Conservation (phyloP, 2,888 invertebrate species). For the Thyatira batis region DNA sequence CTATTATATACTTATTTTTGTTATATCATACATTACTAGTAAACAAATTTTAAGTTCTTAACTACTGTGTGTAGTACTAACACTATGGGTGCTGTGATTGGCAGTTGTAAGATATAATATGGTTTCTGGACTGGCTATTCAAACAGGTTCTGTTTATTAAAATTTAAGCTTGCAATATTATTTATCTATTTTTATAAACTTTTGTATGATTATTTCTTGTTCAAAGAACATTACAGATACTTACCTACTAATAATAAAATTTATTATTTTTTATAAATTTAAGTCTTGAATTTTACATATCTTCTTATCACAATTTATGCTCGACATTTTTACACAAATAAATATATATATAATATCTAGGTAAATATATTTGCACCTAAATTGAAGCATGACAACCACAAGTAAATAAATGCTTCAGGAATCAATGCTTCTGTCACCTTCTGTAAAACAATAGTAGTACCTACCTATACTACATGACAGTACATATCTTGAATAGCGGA, state of each 20-base stretch:
- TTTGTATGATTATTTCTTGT: neutral
- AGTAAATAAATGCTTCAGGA: neutral
- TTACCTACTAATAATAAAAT: neutral
- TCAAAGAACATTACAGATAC: neutral
- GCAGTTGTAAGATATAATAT: neutral
- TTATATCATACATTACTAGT: neutral
- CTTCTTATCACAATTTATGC: neutral
- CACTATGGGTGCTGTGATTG: neutral
- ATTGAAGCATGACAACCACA: neutral
- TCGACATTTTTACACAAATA: neutral
- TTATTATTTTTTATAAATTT: neutral
- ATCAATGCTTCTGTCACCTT: neutral
- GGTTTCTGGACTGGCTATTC: slow-evolving; percentile 3
- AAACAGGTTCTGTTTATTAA: neutral
- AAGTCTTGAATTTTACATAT: neutral
- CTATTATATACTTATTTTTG: neutral
- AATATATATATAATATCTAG: neutral
- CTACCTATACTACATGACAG: neutral
- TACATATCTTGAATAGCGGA: too few species aligned
- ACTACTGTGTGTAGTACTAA: neutral
- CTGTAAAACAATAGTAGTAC: neutral
- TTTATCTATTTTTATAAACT: neutral
- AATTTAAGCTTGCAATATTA: neutral
- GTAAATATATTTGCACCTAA: neutral
- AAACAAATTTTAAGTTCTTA: neutral